Percentiles rank a stretch among this genome's conserved stretches.
phyloP scores from a whole-genome alignment of 2,888 invertebrate species.

The Pachycephus smyrnensis region DNA sequence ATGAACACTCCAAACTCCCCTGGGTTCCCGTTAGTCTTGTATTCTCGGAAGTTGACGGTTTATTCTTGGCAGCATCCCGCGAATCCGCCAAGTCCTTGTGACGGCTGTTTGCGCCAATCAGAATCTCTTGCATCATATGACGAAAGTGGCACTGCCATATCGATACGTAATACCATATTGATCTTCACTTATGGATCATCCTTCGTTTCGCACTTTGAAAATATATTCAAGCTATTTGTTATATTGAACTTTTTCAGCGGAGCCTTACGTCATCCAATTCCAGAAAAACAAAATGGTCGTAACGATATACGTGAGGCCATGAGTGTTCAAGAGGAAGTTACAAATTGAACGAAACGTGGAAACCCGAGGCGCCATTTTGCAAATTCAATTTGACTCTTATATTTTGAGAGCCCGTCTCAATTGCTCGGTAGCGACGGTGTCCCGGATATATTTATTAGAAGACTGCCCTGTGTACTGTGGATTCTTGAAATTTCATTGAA shows the following conservation, averaged over 20 bases:
- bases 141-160: background rate
- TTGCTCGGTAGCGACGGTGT: background rate
- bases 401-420: background rate
- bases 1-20: background rate
- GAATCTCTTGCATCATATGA: background rate
- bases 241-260: background rate
- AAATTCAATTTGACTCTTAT: background rate
- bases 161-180: background rate
- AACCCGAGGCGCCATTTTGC: background rate
- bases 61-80: background rate
- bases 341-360: background rate
- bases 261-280: background rate
- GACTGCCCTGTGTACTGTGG: background rate
- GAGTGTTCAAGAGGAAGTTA: background rate
- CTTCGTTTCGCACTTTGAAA: background rate
- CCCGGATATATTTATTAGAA: background rate
- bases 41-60: background rate
- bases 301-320: background rate
- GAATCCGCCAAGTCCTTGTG: background rate
- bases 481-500: background rate
- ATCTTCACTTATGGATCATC: background rate
- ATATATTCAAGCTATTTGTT: background rate
- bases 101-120: slow-evolving; percentile 7
- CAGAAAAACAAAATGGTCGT: background rate
- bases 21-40: background rate